Evolutionary conservation across 2,113 vertebrate species (phyloP), one percentile per base, ranked within the genome.

Genomic region (Tautogolabrus adspersus): DNA sequence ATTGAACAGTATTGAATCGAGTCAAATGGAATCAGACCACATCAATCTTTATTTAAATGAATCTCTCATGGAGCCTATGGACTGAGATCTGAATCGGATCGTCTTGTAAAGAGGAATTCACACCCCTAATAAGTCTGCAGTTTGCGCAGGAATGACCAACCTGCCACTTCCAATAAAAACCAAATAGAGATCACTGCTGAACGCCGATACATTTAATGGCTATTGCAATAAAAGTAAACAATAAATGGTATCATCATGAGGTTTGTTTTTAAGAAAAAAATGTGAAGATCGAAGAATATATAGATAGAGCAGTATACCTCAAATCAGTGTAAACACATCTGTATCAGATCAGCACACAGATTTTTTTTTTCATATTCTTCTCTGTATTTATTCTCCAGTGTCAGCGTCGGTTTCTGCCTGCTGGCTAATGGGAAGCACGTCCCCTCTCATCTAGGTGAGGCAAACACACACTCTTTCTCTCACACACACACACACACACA

Each of bases 401-500:
- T 96, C 92, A 96, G 95, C 92, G 91, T 97, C 66, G 94, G 94
- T 89, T 97, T 96, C 93, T 97, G 97, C 87, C 93, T 97, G 82
- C 94, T 94, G 67, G 96, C 96, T 82, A 94, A 94, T 85, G 97
- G 97, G 76, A 96, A 95, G 78, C 96, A 97, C 13, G 95, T 97
- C 79, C 96, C 96, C 54, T 88, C 95, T 81, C 81, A 91, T 77
- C 94, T 97, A 78, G 96, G 97, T 97, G 76, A 97, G 94, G 46
- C 72, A 60, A 66, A 15, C 60, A 77, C 57, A 75, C 55, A 74
- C 68, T 77, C 63, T 52, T 67, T 54, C 75, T 61, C 55, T 12
- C 60, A 77, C 57, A 71, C 55, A 76, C 58, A 63, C 74, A 77
- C 49, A 47, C 34, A 40, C 72, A 79, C 77, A 70, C 77, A 52